phyloP scores from a whole-genome alignment of 53 echinoderm and acorn worm genomes.

The Antedon mediterranea region DNA sequence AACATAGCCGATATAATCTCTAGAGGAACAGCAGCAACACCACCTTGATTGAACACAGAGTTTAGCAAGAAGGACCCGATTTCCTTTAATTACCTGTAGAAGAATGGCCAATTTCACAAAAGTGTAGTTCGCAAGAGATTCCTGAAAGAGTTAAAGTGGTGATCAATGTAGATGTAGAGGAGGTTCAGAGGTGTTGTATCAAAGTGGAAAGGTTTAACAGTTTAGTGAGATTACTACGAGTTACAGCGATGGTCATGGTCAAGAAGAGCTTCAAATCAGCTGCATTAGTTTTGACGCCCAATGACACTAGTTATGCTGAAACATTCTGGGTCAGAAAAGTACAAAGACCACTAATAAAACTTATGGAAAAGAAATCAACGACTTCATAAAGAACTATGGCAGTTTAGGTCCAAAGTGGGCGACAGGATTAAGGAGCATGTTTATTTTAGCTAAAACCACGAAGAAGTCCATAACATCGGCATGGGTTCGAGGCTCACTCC shows the following conservation, averaged over 20 bases:
- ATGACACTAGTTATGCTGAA: background rate
- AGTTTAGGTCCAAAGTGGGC: background rate
- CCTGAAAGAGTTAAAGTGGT: constrained; percentile 22
- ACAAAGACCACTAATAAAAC: too few species aligned
- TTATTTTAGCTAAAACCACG: constrained; percentile 17
- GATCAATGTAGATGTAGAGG: constrained; percentile 12
- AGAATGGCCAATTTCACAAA: constrained; percentile 22
- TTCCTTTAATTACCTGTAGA: too few species aligned
- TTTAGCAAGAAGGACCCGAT: constrained; percentile 2
- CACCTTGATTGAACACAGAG: background rate
- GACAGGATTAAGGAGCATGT: constrained; percentile 16
- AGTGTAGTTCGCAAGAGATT: background rate
- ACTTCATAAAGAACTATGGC: background rate
- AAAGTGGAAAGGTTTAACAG: background rate
- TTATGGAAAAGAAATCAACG: too few species aligned
- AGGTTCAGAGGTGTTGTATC: constrained; percentile 1
- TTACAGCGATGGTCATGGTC: background rate
- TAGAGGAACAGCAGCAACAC: constrained; percentile 14
- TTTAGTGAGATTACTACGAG: background rate
- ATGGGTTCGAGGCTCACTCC: too few species aligned
- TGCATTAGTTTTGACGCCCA: background rate
- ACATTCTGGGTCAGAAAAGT: too few species aligned
- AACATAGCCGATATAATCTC: constrained; percentile 23
- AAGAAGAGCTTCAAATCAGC: background rate
- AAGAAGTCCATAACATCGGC: too few species aligned